phyloP scores from a whole-genome alignment of 2,113 vertebrate species.

The Cyphomyrus discorhynchus region DNA sequence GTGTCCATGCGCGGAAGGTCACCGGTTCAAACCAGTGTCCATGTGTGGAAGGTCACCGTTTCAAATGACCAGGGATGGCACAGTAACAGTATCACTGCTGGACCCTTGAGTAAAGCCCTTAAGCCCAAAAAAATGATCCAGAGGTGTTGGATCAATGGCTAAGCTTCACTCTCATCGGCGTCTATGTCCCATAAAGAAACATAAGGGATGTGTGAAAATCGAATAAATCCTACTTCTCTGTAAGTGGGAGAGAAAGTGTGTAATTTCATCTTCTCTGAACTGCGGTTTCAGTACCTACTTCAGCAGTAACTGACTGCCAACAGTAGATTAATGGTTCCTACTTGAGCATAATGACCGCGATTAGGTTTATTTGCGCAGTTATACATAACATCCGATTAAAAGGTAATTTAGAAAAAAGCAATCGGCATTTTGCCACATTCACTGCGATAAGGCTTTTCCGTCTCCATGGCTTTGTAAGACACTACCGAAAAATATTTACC shows the following conservation, averaged over 20 bases:
- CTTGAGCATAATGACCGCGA: background rate
- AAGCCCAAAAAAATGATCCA: background rate
- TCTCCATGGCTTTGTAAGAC: background rate
- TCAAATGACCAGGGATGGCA: background rate
- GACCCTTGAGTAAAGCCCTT: background rate
- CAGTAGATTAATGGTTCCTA: background rate
- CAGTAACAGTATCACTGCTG: background rate
- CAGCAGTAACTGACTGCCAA: background rate
- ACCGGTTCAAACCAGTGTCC: no score
- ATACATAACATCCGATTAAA: background rate
- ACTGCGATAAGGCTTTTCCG: background rate
- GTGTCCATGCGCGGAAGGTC: no score
- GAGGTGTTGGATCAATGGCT: background rate
- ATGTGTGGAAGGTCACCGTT: no score
- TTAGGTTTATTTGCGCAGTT: background rate
- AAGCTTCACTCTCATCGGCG: background rate
- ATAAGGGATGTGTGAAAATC: background rate
- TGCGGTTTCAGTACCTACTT: background rate
- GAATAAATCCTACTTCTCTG: background rate
- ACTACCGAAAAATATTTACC: background rate
- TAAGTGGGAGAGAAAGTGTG: background rate
- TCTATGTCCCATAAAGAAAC: background rate
- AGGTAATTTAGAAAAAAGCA: background rate
- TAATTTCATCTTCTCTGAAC: background rate
- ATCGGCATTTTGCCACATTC: background rate